Evolutionary conservation across 2,113 vertebrate genomes (phyloP), one percentile per base, ranked within the genome.

Genomic region (Hemiscyllium ocellatum): DNA sequence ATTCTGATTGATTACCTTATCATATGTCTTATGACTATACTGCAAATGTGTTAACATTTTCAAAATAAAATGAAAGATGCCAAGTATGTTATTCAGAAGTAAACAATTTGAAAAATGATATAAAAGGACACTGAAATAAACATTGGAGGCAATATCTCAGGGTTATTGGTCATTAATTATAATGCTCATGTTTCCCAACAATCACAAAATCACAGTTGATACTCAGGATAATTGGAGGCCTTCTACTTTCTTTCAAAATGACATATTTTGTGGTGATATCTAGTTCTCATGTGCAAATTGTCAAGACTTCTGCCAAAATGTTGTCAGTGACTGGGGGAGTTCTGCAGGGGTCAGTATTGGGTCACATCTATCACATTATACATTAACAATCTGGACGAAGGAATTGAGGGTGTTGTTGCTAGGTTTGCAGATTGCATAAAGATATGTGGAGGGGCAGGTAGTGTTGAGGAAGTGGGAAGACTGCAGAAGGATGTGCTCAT

Each of bases 31-130:
- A 65, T 85, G 76, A 95, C 24, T 80, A 69, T 69, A 13, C n/a
- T 37, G 50, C 50, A 80, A n/a, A 29, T 1, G 24, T 26, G 78
- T 65, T 33, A 86, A 83, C 37, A 80, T 42, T 12, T 15, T 76
- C 29, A 72, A 95, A 95, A 95, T 26, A 76, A 15, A 94, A 70
- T 70, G 70, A 94, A 66, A 19, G 69, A 29, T 65, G 68, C 4
- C 24, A 72, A 72, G 19, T 69, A 20, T 72, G 93, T 94, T 61
- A 94, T 94, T 94, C 20, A 94, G n/a, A 61, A 90, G 68, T 94
- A 26, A 68, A 15, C 52, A 91, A 19, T 13, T 65, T 65, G 29
- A 91, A 91, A 65, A 33, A 61, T 90, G 87, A 29, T 61, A 91
- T 65, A 65, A 56, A n/a, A 61, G 56, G 29, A 3, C 10, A 91